Evolutionary conservation across 1,140 invertebrate species (phyloP), one percentile per base, ranked within the genome.

Genomic region (Pogonognathellus flavescens): DNA sequence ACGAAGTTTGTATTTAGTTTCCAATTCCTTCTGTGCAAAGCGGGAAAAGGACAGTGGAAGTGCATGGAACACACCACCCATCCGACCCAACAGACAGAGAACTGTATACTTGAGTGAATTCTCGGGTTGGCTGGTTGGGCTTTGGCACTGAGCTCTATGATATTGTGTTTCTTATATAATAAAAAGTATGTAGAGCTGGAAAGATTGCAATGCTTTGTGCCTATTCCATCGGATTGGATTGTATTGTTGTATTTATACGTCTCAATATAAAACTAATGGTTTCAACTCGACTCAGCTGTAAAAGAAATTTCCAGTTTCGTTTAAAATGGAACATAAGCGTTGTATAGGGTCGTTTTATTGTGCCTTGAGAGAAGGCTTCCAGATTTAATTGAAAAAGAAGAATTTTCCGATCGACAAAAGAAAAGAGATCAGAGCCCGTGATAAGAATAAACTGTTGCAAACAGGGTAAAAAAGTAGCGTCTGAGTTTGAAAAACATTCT

Each of bases 321-420:
- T 57, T 81, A 81, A 81, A 81, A 57, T 52, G 53, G 80, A 22
- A 81, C 18, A 25, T 50, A 13, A 81, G 80, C 10, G 25, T 41
- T 41, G 31, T 50, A 81, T 81, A 59, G 53, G 22, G 9, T 81
- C 50, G 80, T 81, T 55, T 53, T 81, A 59, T 53, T 57, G 53
- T 81, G 50, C 80, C 80, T 53, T 81, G 22, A 59, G 53, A 53
- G 50, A 9, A 53, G 53, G 80, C 80, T 53, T 81, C 55, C 80
- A 81, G 50, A 81, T 53, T 57, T 81, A 81, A 81, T 81, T 81
- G 80, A 81, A 81, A 81, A 81, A 81, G 50, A 25, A 81, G 80
- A 81, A 55, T 57, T 81, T 81, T 81, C 80, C 80, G 53, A 81
- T 81, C 80, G 80, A 81, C 80, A 81, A 81, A 81, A 53, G 80